These are phyloP conservation scores for Amiota communis DNA, from an alignment of 2,888 invertebrate species.

Conservation along the genomic window DNA sequence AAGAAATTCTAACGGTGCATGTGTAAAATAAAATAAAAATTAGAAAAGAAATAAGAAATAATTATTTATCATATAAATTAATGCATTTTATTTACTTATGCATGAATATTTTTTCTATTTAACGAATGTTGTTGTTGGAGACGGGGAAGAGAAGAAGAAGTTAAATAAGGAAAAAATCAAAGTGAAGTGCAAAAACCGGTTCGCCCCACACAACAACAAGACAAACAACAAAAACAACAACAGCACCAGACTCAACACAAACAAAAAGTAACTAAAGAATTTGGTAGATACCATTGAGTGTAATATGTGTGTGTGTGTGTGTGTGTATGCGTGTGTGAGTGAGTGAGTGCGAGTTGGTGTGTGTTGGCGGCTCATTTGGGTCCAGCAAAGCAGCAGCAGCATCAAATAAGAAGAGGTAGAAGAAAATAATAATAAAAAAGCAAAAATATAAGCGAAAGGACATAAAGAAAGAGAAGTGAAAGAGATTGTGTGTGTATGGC, in stretches of 20 bases:
- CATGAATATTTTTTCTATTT: constrained; percentile 11
- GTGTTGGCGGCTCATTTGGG: constrained; percentile 27
- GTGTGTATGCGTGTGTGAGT: constrained; percentile 41
- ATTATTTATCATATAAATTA: background rate
- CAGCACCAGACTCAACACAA: constrained; percentile 28
- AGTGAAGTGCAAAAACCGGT: constrained; percentile 67
- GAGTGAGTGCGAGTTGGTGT: background rate
- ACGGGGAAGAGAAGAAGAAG: background rate
- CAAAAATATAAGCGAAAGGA: background rate
- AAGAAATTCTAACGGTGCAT: constrained; percentile 28
- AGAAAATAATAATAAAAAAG: constrained; percentile 27
- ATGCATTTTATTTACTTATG: background rate
- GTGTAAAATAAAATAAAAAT: constrained; percentile 5
- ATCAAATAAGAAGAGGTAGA: constrained; percentile 44
- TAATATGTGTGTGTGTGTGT: constrained; percentile 10
- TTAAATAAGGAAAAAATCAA: constrained; percentile 13
- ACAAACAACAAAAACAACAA: constrained; percentile 46
- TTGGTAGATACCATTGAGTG: constrained; percentile 37
- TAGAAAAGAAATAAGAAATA: background rate
- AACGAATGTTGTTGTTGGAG: background rate
- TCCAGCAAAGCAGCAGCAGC: constrained; percentile 38
- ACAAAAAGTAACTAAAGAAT: constrained; percentile 34
- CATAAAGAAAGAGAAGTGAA: background rate
- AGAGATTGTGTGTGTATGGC: background rate
- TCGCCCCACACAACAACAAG: constrained; percentile 50